These are phyloP conservation scores for Furcula furcula DNA, from an alignment of 2,888 invertebrate species.

Conservation along the genomic window DNA sequence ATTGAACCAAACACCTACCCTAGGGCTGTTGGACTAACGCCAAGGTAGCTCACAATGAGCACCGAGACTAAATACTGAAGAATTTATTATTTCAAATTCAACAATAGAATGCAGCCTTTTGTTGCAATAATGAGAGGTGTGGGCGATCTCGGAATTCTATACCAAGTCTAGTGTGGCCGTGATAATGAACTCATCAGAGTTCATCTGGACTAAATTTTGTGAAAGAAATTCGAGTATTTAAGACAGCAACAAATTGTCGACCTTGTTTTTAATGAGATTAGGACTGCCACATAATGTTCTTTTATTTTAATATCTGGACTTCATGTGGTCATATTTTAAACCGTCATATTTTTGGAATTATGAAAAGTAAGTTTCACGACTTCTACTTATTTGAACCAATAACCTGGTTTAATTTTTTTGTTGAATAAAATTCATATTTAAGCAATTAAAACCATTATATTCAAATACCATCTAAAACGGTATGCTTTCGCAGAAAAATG, in stretches of 20 bases:
- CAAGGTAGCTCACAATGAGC: constrained; percentile 31
- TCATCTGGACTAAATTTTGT: constrained; percentile 14
- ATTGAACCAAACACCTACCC: constrained; percentile 28
- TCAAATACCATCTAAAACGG: constrained; percentile 22
- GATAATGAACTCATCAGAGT: constrained; percentile 39
- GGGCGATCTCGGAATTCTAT: constrained; percentile 11
- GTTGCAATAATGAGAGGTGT: constrained; percentile 34
- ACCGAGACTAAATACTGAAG: constrained; percentile 31
- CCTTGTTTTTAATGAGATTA: constrained; percentile 10
- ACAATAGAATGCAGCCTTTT: constrained; percentile 39
- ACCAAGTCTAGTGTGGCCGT: constrained; percentile 17
- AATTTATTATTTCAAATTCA: constrained; percentile 33
- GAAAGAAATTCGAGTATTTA: constrained; percentile 16
- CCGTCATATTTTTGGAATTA: no score
- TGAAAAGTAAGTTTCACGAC: no score
- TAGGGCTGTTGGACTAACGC: constrained; percentile 36
- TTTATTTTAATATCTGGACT: neutral
- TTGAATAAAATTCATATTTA: constrained; percentile 21
- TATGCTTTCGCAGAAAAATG: constrained; percentile 30
- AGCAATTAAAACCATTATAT: constrained; percentile 26
- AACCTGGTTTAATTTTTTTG: neutral
- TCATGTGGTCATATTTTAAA: neutral
- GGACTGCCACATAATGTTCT: neutral
- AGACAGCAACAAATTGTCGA: constrained; percentile 14
- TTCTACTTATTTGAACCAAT: no score